These are phyloP conservation scores for Agelastica alni DNA, from an alignment of 2,888 invertebrate genomes.

Conservation along the genomic window DNA sequence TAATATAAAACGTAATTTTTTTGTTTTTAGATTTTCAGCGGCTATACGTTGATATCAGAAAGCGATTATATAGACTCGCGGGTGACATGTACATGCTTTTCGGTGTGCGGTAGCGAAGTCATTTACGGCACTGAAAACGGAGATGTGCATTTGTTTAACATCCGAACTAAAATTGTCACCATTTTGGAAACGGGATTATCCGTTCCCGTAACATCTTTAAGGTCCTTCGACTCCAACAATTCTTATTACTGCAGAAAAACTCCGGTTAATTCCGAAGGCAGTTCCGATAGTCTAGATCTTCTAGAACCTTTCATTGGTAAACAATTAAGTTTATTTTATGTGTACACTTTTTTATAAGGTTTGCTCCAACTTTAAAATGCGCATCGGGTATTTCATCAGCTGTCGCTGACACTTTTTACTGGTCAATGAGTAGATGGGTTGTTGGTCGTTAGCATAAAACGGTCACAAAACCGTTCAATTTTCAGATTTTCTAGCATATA, in stretches of 20 bases:
- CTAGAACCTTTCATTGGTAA: constrained; percentile 12
- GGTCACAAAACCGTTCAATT: too few relatives aligned
- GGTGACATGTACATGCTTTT: constrained; percentile 46
- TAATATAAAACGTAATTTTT: too few relatives aligned
- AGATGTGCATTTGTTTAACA: constrained; percentile 42
- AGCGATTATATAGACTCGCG: constrained; percentile 34
- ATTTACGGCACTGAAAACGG: constrained; percentile 48
- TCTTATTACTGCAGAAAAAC: constrained; percentile 9
- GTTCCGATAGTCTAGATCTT: constrained; percentile 28
- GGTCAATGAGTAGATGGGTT: too few relatives aligned
- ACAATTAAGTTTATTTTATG: too few relatives aligned
- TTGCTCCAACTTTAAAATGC: too few relatives aligned
- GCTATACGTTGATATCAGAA: constrained; percentile 43
- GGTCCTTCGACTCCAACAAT: constrained; percentile 35
- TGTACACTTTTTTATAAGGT: too few relatives aligned
- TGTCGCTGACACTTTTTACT: too few relatives aligned
- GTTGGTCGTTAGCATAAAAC: too few relatives aligned
- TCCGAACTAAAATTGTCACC: constrained; percentile 37
- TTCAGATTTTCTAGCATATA: too few relatives aligned
- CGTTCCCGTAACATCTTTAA: constrained; percentile 37
- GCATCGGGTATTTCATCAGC: too few relatives aligned
- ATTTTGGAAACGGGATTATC: not conserved
- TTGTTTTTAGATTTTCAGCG: constrained; percentile 38
- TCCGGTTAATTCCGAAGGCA: constrained; percentile 18
- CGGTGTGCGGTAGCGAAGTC: constrained; percentile 46